Conservation (phyloP, 2,888 invertebrate genomes). For the Acheta domesticus region DNA sequence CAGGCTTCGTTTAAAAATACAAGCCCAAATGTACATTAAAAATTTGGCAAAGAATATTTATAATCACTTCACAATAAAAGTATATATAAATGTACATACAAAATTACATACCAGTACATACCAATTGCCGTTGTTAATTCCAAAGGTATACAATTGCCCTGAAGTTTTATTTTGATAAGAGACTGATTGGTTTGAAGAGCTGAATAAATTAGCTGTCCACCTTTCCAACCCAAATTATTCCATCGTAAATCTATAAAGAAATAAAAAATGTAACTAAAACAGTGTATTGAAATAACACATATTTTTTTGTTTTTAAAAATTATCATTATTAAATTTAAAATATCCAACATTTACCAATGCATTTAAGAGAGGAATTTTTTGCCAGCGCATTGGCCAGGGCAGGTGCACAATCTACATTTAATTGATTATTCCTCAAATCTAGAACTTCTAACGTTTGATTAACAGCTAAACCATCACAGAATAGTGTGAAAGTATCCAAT, state of each 20-base stretch:
- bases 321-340: background rate
- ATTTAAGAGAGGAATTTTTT: conserved; percentile 44
- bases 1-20: background rate
- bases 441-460: conserved; percentile 45
- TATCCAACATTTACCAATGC: conserved; percentile 35
- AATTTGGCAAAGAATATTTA: no score
- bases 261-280: background rate
- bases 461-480: conserved; percentile 45
- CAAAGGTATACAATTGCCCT: conserved; percentile 47
- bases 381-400: conserved; percentile 43
- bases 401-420: conserved; percentile 44
- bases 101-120: conserved; percentile 4
- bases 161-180: conserved; percentile 43
- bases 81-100: no score
- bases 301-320: background rate
- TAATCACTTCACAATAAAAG: no score
- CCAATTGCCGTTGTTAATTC: conserved; percentile 44
- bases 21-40: no score
- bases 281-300: no score
- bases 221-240: conserved; percentile 47
- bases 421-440: conserved; percentile 47
- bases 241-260: conserved; percentile 44
- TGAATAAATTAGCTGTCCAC: conserved; percentile 45
- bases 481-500: conserved; percentile 43
- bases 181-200: conserved; percentile 43